phyloP scores from a whole-genome alignment of 1,140 invertebrate genomes.

The Bombus ignitus region DNA sequence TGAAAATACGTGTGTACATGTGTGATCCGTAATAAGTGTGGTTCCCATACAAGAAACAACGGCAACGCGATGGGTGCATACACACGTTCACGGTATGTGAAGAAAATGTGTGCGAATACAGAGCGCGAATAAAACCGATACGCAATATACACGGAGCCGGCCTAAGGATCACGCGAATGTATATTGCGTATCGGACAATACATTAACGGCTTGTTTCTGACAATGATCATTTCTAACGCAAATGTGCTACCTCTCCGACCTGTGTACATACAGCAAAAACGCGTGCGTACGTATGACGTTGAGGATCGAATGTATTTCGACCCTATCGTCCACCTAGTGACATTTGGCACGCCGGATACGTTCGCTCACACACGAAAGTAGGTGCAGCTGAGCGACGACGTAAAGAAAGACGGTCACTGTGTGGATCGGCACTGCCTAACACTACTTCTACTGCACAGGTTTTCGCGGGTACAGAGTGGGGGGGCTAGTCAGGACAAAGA shows the following conservation, averaged over 20 bases:
- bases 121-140: constrained; percentile 19
- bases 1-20: constrained; percentile 3
- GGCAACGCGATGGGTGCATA: constrained; percentile 20
- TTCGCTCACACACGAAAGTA: constrained; percentile 55
- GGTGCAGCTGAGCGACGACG: constrained; percentile 47
- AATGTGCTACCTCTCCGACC: constrained; percentile 9
- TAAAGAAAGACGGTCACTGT: constrained; percentile 59
- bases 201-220: neutral
- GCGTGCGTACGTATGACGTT: constrained; percentile 28
- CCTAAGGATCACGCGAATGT: constrained; percentile 23
- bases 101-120: constrained; percentile 15
- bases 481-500: constrained; percentile 53
- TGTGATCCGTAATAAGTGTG: constrained; percentile 31
- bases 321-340: constrained; percentile 62
- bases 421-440: constrained; percentile 58
- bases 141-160: constrained; percentile 8
- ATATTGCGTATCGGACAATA: constrained; percentile 28
- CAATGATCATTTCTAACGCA: neutral
- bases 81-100: neutral
- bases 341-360: constrained; percentile 63
- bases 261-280: constrained; percentile 21
- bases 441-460: constrained; percentile 50
- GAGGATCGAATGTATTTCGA: constrained; percentile 49
- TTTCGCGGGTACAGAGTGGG: constrained; percentile 49
- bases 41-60: constrained; percentile 37